phyloP scores from a whole-genome alignment of 1,140 invertebrate species.

The Trichonephila inaurata region DNA sequence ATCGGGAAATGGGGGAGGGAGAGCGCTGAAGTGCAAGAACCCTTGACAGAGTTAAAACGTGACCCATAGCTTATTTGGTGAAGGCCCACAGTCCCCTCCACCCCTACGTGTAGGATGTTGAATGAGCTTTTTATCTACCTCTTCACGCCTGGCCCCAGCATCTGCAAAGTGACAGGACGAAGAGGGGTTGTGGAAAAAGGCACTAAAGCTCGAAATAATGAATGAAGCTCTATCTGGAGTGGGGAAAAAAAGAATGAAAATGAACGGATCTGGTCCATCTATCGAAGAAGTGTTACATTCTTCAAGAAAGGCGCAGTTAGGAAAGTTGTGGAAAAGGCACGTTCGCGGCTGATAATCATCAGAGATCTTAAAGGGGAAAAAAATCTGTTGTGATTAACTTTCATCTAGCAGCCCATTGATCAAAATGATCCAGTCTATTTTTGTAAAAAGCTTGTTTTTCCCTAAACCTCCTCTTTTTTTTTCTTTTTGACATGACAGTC shows the following conservation, averaged over 20 bases:
- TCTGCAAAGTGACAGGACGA: constrained; percentile 37
- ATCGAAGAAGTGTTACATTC: constrained; percentile 8
- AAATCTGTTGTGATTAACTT: neutral
- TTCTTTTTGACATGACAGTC: no score
- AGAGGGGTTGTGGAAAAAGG: neutral
- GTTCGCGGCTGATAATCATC: constrained; percentile 23
- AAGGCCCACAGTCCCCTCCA: neutral
- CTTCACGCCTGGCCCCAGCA: constrained; percentile 26
- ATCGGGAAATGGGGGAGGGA: neutral
- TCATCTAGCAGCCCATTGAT: neutral
- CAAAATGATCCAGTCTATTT: neutral
- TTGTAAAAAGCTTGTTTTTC: neutral
- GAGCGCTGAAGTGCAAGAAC: neutral
- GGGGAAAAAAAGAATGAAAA: neutral
- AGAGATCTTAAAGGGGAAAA: neutral
- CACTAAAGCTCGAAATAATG: neutral
- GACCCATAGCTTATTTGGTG: constrained; percentile 36
- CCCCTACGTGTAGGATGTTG: neutral
- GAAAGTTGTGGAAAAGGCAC: constrained; percentile 33
- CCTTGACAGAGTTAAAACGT: constrained; percentile 47
- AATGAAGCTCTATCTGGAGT: neutral
- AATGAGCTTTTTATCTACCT: constrained; percentile 53
- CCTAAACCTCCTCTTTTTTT: no score
- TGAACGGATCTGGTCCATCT: neutral
- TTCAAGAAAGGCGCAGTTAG: neutral